Evolutionary conservation across 2,888 invertebrate species (phyloP).

Genomic region (Erebia ligea): DNA sequence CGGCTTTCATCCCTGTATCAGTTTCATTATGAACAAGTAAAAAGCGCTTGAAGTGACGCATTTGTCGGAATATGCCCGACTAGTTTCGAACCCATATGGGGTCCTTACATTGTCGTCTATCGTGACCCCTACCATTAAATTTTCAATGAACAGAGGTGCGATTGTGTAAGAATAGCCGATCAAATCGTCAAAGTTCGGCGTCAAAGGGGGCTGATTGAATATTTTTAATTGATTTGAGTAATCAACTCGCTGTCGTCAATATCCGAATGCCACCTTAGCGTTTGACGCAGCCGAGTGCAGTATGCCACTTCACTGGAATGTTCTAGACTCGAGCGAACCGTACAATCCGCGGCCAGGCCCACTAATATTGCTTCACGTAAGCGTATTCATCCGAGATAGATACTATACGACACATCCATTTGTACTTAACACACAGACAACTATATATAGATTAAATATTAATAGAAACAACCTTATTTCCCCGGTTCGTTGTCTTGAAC

Average conservation of each 20-base stretch:
- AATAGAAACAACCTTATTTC: constrained; percentile 75
- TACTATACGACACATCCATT: constrained; percentile 71
- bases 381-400: constrained; percentile 66
- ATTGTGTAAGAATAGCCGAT: no score
- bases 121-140: no score
- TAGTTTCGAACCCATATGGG: no score
- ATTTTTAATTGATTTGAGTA: no score
- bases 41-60: no score
- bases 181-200: no score
- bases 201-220: no score
- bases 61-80: no score
- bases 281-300: constrained; percentile 40
- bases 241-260: background rate
- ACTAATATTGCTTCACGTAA: constrained; percentile 72
- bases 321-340: constrained; percentile 49
- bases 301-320: constrained; percentile 69
- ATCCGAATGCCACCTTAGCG: constrained; percentile 20
- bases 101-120: no score
- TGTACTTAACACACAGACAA: constrained; percentile 76
- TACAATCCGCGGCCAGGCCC: constrained; percentile 66
- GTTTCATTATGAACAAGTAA: no score
- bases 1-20: no score
- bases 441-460: constrained; percentile 64
- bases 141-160: no score
- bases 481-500: constrained; percentile 78